Conservation (phyloP, 2,888 invertebrate genomes). For the Lysandra bellargus region DNA sequence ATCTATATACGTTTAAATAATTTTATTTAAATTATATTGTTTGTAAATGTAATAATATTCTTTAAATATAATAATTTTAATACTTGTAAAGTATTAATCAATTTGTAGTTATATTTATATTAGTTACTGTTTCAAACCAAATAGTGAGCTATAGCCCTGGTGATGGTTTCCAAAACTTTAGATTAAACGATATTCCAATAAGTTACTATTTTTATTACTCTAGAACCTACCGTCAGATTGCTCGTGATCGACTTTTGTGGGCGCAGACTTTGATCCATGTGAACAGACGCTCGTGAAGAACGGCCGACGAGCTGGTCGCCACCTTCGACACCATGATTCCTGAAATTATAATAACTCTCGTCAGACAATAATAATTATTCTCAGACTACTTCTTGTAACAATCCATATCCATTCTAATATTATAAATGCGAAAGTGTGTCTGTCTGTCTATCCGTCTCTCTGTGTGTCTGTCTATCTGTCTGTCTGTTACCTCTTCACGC, state of each 20-base stretch:
- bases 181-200: slow-evolving; percentile 62
- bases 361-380: background rate
- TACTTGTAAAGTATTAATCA: slow-evolving; percentile 33
- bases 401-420: too few relatives aligned
- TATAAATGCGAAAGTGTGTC: too few relatives aligned
- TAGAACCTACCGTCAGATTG: slow-evolving; percentile 70
- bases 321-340: slow-evolving; percentile 84
- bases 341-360: slow-evolving; percentile 49
- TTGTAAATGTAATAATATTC: slow-evolving; percentile 55
- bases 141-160: slow-evolving; percentile 58
- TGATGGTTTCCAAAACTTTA: slow-evolving; percentile 70
- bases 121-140: slow-evolving; percentile 48
- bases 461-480: too few relatives aligned
- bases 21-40: slow-evolving; percentile 73
- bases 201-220: slow-evolving; percentile 42
- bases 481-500: too few relatives aligned
- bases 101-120: slow-evolving; percentile 41
- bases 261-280: slow-evolving; percentile 65
- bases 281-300: slow-evolving; percentile 69
- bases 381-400: too few relatives aligned
- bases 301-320: slow-evolving; percentile 75
- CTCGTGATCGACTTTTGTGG: slow-evolving; percentile 67
- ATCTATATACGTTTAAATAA: slow-evolving; percentile 64
- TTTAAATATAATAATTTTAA: slow-evolving; percentile 51
- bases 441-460: too few relatives aligned